Evolutionary conservation across 1,140 invertebrate species (phyloP).

Genomic region (Drosophila nannoptera): DNA sequence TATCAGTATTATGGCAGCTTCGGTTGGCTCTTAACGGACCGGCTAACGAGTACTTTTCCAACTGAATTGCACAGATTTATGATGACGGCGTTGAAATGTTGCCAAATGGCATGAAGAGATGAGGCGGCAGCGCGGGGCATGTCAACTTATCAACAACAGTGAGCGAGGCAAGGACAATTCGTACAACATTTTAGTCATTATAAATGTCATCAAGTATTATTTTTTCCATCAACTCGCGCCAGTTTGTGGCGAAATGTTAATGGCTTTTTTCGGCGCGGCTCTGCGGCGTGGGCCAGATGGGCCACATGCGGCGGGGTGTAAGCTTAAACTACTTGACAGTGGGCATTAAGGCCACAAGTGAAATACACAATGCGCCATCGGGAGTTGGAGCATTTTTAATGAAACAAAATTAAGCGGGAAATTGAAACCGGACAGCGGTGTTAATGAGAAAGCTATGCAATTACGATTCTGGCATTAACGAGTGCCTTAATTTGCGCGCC

Average conservation of each 20-base stretch:
- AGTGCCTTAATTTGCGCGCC: slow-evolving; percentile 47
- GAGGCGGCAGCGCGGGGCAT: background rate
- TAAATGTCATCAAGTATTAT: slow-evolving; percentile 71
- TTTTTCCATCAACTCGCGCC: slow-evolving; percentile 65
- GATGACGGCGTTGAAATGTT: slow-evolving; percentile 43
- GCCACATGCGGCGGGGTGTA: too few species aligned
- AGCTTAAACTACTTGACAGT: slow-evolving; percentile 36
- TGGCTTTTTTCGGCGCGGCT: slow-evolving; percentile 30
- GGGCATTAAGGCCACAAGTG: slow-evolving; percentile 36
- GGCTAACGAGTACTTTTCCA: slow-evolving; percentile 17
- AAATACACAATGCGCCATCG: slow-evolving; percentile 35
- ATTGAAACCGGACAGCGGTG: slow-evolving; percentile 69
- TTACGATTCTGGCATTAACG: slow-evolving; percentile 44
- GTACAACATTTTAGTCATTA: slow-evolving; percentile 63
- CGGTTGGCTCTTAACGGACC: slow-evolving; percentile 11
- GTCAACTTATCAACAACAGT: slow-evolving; percentile 43
- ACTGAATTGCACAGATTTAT: slow-evolving; percentile 50
- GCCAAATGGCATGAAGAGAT: slow-evolving; percentile 35
- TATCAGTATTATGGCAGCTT: slow-evolving; percentile 2
- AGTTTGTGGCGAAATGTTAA: slow-evolving; percentile 59
- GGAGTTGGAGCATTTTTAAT: slow-evolving; percentile 60
- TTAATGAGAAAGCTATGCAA: slow-evolving; percentile 62
- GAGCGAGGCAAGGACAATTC: slow-evolving; percentile 28
- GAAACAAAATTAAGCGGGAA: slow-evolving; percentile 68
- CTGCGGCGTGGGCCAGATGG: background rate